Base-by-base conservation (phyloP, 2,888 invertebrate species). In the Notodonta ziczac region DNA sequence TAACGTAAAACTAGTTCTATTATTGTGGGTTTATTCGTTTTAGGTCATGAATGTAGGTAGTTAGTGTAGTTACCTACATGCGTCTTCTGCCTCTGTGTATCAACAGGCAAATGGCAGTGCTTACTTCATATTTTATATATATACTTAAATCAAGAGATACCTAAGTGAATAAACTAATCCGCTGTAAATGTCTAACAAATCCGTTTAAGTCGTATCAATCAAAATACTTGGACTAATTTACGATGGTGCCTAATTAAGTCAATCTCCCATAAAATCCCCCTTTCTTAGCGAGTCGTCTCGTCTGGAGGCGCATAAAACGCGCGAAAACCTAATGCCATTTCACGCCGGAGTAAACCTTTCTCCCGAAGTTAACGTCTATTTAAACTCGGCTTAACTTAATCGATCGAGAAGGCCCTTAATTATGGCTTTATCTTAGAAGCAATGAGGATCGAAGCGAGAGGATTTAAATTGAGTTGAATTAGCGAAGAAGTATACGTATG, bases 311-410 rank as follows among this genome's bases (percentile, higher is more conserved):
- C 82, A 90, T 89, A 90, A 92, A 93, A 91, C 86, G 90, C 90
- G 90, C 88, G 91, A 93, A 92, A 92, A 93, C 91, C 91, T 94
- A 93, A 94, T 91, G 88, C 92, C 91, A 93, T 94, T 94, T 93
- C 92, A 94, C 93, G 93, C 83, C 85, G 90, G 92, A 93, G 91
- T 93, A 93, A 92, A 93, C 94, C 94, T 91, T 93, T 94, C 94
- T 89, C 86, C 80, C 71, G 82, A 88, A 92, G 93, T 94, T 94
- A 94, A 85, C 92, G 92, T 93, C 93, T 91, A 86, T 92, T 93
- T 93, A 90, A 93, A 93, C 92, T 93, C 86, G 88, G 90, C 88
- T 93, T 88, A 90, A 89, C 82, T 92, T 93, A 94, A 94, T 94
- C 94, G 93, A 92, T 93, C 83, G 92, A 84, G 94, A 94, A 91